phyloP scores from a whole-genome alignment of 2,888 invertebrate genomes.

The Acanthoscelides obtectus region DNA sequence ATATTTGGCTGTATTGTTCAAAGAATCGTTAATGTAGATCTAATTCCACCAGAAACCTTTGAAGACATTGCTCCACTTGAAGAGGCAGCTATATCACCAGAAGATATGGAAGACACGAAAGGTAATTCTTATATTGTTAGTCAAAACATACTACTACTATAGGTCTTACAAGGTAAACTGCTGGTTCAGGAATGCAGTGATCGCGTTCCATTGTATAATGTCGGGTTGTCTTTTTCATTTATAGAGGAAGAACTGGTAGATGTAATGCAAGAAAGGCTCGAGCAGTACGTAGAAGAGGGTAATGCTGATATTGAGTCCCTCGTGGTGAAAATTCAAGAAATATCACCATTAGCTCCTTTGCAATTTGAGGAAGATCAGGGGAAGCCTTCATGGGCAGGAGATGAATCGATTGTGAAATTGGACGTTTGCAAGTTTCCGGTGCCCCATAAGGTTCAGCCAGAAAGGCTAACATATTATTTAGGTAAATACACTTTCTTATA shows the following conservation, averaged over 20 bases:
- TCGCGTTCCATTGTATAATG: no score
- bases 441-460: conserved; percentile 17
- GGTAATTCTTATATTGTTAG: not conserved
- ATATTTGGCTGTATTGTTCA: conserved; percentile 29
- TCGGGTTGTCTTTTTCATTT: no score
- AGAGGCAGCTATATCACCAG: conserved; percentile 6
- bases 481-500: conserved; percentile 14
- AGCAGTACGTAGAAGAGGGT: conserved; percentile 17
- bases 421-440: conserved; percentile 23
- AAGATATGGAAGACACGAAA: conserved; percentile 5
- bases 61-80: conserved; percentile 18
- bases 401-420: conserved; percentile 17
- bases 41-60: conserved; percentile 28
- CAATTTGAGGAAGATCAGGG: conserved; percentile 15
- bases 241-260: conserved; percentile 20
- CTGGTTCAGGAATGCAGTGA: no score
- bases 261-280: conserved; percentile 15
- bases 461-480: conserved; percentile 23
- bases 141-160: conserved; percentile 1
- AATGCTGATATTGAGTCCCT: conserved; percentile 14
- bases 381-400: conserved; percentile 23
- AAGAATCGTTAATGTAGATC: conserved; percentile 33
- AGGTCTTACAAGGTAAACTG: no score
- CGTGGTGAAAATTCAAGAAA: conserved; percentile 20
- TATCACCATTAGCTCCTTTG: conserved; percentile 22